These are phyloP conservation scores for Brachypodius melanocephalos DNA, from an alignment of 2,113 vertebrate species.

Conservation along the genomic window DNA sequence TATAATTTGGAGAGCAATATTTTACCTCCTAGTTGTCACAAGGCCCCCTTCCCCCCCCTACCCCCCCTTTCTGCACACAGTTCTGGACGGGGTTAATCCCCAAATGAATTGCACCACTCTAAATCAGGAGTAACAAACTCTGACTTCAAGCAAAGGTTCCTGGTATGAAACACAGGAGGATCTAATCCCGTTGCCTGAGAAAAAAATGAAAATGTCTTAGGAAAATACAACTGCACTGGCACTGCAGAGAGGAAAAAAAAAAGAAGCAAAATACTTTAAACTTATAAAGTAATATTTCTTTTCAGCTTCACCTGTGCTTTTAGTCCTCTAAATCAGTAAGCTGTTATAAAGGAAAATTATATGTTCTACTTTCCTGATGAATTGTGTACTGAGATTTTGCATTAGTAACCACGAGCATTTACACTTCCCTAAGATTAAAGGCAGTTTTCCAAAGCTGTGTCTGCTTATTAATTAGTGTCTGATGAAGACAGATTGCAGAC, in stretches of 20 bases:
- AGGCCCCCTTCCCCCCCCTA: not conserved
- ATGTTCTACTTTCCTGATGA: constrained; percentile 59
- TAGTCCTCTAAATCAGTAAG: constrained; percentile 54
- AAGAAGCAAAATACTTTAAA: constrained; percentile 26
- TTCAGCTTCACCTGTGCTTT: constrained; percentile 64
- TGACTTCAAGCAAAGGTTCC: constrained; percentile 15
- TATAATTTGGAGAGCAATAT: constrained; percentile 66
- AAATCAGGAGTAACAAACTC: constrained; percentile 48
- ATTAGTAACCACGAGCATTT: constrained; percentile 68
- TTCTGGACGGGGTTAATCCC: constrained; percentile 27
- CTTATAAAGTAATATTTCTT: constrained; percentile 57
- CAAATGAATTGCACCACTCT: constrained; percentile 31
- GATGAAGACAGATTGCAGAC: constrained; percentile 73
- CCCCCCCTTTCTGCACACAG: not conserved
- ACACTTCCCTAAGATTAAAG: constrained; percentile 75
- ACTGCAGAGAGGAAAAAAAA: not conserved
- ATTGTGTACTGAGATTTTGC: constrained; percentile 70
- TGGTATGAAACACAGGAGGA: constrained; percentile 20
- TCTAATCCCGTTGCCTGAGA: not conserved
- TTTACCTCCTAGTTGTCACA: constrained; percentile 57
- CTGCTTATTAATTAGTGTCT: constrained; percentile 73
- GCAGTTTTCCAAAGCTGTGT: constrained; percentile 63
- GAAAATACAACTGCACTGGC: constrained; percentile 47
- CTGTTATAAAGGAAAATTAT: constrained; percentile 57
- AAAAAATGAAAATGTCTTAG: constrained; percentile 18